Evolutionary conservation across 2,888 invertebrate genomes (phyloP).

Genomic region (Amphiduros pacificus): DNA sequence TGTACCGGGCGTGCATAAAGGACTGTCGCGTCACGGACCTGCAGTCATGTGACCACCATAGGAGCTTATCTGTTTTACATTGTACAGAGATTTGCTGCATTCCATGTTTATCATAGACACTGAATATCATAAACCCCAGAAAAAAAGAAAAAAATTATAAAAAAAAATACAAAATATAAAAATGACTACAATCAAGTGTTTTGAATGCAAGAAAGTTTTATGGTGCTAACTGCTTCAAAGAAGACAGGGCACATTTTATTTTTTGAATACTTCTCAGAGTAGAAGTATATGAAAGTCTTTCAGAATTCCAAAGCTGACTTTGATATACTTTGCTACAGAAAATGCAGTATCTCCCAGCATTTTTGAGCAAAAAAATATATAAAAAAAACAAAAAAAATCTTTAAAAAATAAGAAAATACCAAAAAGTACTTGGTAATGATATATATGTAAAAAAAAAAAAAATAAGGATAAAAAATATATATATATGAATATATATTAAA

Average conservation of each 20-base stretch:
- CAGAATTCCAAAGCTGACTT: slow-evolving; percentile 29
- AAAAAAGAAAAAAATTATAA: slow-evolving; percentile 6
- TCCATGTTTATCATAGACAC: slow-evolving; percentile 10
- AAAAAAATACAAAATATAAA: slow-evolving; percentile 9
- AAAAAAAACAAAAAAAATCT: slow-evolving; percentile 15
- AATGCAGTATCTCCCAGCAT: slow-evolving; percentile 25
- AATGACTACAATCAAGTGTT: slow-evolving; percentile 15
- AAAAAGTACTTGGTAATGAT: background rate
- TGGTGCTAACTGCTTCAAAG: slow-evolving; percentile 29
- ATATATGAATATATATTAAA: too few relatives aligned
- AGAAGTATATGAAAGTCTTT: slow-evolving; percentile 21
- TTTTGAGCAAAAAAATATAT: slow-evolving; percentile 19
- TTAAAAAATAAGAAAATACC: too few relatives aligned
- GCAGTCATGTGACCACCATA: slow-evolving; percentile 13
- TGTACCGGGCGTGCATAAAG: slow-evolving; percentile 13
- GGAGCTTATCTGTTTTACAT: slow-evolving; percentile 19
- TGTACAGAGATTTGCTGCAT: slow-evolving; percentile 23
- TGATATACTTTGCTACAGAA: slow-evolving; percentile 25
- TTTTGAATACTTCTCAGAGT: slow-evolving; percentile 23
- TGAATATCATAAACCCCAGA: slow-evolving; percentile 5
- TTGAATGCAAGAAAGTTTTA: slow-evolving; percentile 20
- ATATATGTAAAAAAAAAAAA: slow-evolving; percentile 3
- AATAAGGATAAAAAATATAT: slow-evolving; percentile 15
- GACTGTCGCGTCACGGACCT: slow-evolving; percentile 17
- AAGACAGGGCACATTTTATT: slow-evolving; percentile 28